Percentiles rank a stretch among this genome's conserved stretches.
phyloP scores from a whole-genome alignment of 2,888 invertebrate genomes.

The Drosophila mayaguana region DNA sequence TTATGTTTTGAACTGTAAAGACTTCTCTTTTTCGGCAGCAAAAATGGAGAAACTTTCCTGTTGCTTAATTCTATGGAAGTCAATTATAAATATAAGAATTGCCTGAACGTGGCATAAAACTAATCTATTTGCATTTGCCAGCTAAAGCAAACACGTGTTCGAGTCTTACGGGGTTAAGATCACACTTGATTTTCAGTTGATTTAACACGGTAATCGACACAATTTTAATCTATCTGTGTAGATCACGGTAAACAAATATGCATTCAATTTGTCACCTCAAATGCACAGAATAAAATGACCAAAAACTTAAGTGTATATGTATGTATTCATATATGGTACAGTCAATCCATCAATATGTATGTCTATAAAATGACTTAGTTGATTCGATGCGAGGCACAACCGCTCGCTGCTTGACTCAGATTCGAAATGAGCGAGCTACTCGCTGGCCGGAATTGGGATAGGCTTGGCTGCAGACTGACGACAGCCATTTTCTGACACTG shows the following conservation, averaged over 20 bases:
- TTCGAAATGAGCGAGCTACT: slow-evolving; percentile 62
- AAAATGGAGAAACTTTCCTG: not conserved
- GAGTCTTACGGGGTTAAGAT: slow-evolving; percentile 85
- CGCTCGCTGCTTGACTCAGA: slow-evolving; percentile 39
- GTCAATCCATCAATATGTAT: slow-evolving; percentile 27
- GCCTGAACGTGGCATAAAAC: slow-evolving; percentile 60
- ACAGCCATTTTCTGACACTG: slow-evolving; percentile 32
- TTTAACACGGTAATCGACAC: slow-evolving; percentile 85
- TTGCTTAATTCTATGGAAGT: not conserved
- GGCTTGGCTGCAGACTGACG: slow-evolving; percentile 40
- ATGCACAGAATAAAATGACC: slow-evolving; percentile 81
- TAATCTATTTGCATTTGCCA: slow-evolving; percentile 10
- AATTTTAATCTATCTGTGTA: slow-evolving; percentile 83
- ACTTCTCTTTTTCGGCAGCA: not conserved
- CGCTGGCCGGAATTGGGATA: slow-evolving; percentile 16
- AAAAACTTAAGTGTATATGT: not conserved
- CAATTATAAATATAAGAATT: not conserved
- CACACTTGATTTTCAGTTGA: slow-evolving; percentile 79
- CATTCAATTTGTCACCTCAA: slow-evolving; percentile 83
- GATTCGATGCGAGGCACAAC: slow-evolving; percentile 49
- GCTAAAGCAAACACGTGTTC: slow-evolving; percentile 72
- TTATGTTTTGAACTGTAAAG: not conserved
- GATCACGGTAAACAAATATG: slow-evolving; percentile 84
- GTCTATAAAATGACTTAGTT: not conserved
- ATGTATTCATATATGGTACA: slow-evolving; percentile 47